Percentiles rank a stretch among this genome's conserved stretches.
Evolutionary conservation across 2,797 vertebrate genomes (phyloP).

Genomic region (Euthynnus affinis): DNA sequence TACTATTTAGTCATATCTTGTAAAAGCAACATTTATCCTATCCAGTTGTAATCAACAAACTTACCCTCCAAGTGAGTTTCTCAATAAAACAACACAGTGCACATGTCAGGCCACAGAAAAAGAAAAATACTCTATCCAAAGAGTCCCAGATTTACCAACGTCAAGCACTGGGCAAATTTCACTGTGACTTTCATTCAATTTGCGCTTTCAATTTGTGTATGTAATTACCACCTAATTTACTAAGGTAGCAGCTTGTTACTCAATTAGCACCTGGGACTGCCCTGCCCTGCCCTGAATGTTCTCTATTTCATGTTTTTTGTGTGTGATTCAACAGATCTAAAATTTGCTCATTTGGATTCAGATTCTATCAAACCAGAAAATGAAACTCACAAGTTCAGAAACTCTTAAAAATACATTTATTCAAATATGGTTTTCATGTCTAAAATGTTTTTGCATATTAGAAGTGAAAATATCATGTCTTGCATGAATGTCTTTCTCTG

Average conservation of each 20-base stretch:
- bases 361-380: not conserved
- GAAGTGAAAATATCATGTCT: no score
- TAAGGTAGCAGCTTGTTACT: no score
- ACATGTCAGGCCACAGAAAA: constrained; percentile 2
- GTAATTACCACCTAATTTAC: constrained; percentile 16
- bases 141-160: not conserved
- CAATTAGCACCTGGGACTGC: no score
- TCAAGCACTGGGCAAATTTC: not conserved
- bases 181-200: not conserved
- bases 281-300: no score
- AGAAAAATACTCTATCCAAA: not conserved
- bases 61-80: not conserved
- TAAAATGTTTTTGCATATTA: no score
- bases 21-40: not conserved
- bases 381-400: not conserved
- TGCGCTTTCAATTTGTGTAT: not conserved
- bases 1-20: not conserved
- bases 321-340: constrained; percentile 11
- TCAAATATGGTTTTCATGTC: no score
- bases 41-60: not conserved
- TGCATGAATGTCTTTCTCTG: no score
- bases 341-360: no score
- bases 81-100: not conserved
- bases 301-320: no score
- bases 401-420: no score